Base-by-base conservation (phyloP, 2,888 invertebrate species). In the Phytoseiulus persimilis region DNA sequence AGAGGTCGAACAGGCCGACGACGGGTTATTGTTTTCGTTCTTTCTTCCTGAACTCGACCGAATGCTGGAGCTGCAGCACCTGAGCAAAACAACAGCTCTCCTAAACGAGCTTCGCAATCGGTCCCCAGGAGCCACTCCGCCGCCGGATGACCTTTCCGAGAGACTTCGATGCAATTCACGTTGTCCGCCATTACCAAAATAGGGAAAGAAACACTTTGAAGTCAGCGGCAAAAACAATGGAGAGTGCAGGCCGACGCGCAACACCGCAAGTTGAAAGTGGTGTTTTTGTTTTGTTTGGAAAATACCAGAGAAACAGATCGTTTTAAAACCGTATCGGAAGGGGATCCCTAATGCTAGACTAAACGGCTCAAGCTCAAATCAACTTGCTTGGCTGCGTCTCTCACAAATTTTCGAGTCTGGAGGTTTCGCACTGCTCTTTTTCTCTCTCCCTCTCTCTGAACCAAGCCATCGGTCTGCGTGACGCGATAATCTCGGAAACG, bases 111-210 rank as follows among this genome's bases (percentile, higher is more conserved):
- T 65, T 65, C 18, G 65, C 65, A 65, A 65, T 65, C 18, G 65
- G 65, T 65, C 65, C 65, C 65, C 28, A 65, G 65, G 65, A 65
- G 65, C 65, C 18, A 65, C 65, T 65, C 65, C 23, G 18, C 65
- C 5, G 28, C 65, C 65, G 18, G 18, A 65, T 65, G 65, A 65
- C 65, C 65, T 65, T 65, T 65, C 65, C 65, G 65, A 65, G 65
- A 28, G 28, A 65, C 87, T 87, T 28, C 87, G 5, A 87, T 87
- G 87, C 87, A 28, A 87, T 45, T n/a, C 87, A 87, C 87, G 87
- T 87, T 32, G 87, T 5, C 87, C 3, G 33, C 87, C 87, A 87
- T 33, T 33, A 87, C 33, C 33, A 32, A 33, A 87, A 32, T 87
- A 87, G 84, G 28, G 18, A 65, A 65, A 65, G 18, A 65, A 65